Conservation (phyloP, 2,888 invertebrate species). For the Agrochola litura region DNA sequence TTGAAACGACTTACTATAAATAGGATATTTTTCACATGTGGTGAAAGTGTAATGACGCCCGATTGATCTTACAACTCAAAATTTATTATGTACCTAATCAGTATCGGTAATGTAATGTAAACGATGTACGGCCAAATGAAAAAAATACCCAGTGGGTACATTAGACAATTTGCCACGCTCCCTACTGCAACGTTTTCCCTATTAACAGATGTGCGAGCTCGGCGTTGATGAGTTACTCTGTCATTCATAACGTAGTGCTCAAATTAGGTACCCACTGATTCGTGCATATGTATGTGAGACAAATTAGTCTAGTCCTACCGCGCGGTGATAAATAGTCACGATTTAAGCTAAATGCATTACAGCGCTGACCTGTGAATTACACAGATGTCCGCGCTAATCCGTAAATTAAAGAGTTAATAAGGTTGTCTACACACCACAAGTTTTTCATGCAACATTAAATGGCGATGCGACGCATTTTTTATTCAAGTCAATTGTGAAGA, state of each 20-base stretch:
- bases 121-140: neutral
- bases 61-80: neutral
- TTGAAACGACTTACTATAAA: neutral
- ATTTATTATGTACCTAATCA: neutral
- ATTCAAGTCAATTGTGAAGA: neutral
- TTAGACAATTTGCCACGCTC: constrained; percentile 32
- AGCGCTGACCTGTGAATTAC: constrained; percentile 52
- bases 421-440: constrained; percentile 1
- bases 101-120: neutral
- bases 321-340: constrained; percentile 53
- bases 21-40: neutral
- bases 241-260: constrained; percentile 59
- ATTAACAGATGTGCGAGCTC: constrained; percentile 45
- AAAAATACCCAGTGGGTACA: constrained; percentile 6
- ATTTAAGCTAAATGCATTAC: constrained; percentile 48
- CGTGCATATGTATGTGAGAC: constrained; percentile 54
- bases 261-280: constrained; percentile 60
- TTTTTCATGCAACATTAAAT: constrained; percentile 12
- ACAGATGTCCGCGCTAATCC: constrained; percentile 21
- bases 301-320: constrained; percentile 50
- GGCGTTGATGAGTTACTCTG: constrained; percentile 63
- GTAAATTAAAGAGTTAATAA: constrained; percentile 34
- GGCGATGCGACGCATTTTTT: constrained; percentile 9
- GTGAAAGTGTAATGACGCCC: neutral
- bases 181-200: constrained; percentile 25